Evolutionary conservation across 2,797 vertebrate genomes (phyloP), one percentile per base, ranked within the genome.

Genomic region (Megaceryle alcyon): DNA sequence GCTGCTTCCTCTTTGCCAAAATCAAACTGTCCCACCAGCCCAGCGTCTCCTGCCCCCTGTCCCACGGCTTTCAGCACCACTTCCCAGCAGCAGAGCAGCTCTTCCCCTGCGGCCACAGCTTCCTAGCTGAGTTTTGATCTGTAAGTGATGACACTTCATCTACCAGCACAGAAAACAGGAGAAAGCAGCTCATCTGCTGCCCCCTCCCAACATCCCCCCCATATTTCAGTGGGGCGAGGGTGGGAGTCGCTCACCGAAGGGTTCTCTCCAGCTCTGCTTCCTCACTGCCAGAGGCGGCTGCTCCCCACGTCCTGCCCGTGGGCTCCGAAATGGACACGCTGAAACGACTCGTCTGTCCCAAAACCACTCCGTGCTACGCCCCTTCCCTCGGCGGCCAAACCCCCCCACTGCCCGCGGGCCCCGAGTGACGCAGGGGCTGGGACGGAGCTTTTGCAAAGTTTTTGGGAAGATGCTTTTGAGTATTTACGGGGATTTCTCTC

Each of bases 371-470:
- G 1, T 17, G 87, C 57, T 91, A 94, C 95, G 91, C 95, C 95
- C 76, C 90, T 83, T 94, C 69, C 82, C 84, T 82, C 6, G 0
- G 31, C 3, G 23, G 92, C 95, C 96, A 76, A 71, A 21, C n/a
- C 39, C 46, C 82, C 44, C 23, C 11, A 13, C 37, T 29, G 29
- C 72, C 82, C 3, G 4, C 2, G 82, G 82, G 73, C 91, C 87
- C 64, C 3, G 5, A 14, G 82, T 96, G 94, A 96, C 96, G 93
- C 94, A 94, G 82, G 49, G 87, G 26, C 93, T 4, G 11, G 35
- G 19, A 9, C 7, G 0, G 73, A 71, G 18, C 29, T 88, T 70
- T 48, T 44, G 31, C 43, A 2, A 51, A 71, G 82, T 65, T 75
- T 57, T 21, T 66, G 66, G 66, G 82, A 39, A 78, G 68, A 51